Evolutionary conservation across 2,888 invertebrate genomes (phyloP).

Genomic region (Lysandra bellargus): DNA sequence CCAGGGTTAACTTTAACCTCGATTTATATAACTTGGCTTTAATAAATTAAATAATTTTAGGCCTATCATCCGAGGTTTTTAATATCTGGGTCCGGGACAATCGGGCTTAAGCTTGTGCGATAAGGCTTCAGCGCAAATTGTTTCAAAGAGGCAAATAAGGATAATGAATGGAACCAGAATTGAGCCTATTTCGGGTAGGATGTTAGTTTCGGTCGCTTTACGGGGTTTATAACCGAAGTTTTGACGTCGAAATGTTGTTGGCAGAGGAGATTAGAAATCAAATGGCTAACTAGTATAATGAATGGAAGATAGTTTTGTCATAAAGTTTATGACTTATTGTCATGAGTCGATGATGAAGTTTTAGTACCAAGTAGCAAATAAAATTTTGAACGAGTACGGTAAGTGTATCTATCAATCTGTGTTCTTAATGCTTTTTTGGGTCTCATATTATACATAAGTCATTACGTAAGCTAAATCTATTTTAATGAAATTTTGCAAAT

Average conservation of each 20-base stretch:
- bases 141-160: constrained; percentile 7
- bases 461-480: too few species aligned
- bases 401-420: too few species aligned
- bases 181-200: not conserved
- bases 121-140: not conserved
- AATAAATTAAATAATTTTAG: not conserved
- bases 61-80: not conserved
- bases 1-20: not conserved
- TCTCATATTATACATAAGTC: too few species aligned
- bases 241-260: not conserved
- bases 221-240: not conserved
- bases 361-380: too few species aligned
- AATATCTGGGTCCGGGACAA: not conserved
- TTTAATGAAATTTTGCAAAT: too few species aligned
- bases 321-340: too few species aligned
- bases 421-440: too few species aligned
- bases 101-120: not conserved
- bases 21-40: too few species aligned
- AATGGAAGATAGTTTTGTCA: too few species aligned
- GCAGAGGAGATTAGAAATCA: not conserved
- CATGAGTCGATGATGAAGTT: too few species aligned
- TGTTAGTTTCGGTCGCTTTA: not conserved
- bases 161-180: not conserved
- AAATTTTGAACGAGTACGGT: too few species aligned
- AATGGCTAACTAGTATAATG: not conserved